A percentile compares a stretch with the other conserved stretches of the same genome.
Evolutionary conservation across 2,797 vertebrate species (phyloP).

Genomic region (Rhabdomys pumilio): DNA sequence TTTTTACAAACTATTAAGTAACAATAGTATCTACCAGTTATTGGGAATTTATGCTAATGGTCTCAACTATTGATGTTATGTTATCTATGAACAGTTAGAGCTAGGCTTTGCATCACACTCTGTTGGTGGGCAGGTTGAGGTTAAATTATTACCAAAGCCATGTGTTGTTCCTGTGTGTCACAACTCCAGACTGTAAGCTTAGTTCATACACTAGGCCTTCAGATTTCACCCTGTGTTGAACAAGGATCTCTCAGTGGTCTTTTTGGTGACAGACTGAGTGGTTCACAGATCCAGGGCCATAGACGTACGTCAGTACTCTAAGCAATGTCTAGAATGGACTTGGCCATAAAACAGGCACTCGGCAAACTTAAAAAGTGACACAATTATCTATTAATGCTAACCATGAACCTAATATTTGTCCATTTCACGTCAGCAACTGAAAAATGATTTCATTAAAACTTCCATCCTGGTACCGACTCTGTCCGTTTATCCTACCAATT

Average conservation of each 20-base stretch:
- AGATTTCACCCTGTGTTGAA: neutral
- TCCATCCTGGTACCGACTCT: neutral
- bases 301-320: neutral
- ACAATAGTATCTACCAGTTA: neutral
- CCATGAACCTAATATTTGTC: neutral
- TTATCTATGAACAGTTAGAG: neutral
- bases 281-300: neutral
- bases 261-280: neutral
- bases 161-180: neutral
- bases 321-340: neutral
- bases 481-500: neutral
- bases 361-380: neutral
- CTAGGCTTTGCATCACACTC: neutral
- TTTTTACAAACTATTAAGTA: slow-evolving; percentile 44
- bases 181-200: neutral
- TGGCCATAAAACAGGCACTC: neutral
- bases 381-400: neutral
- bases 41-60: neutral
- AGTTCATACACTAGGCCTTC: neutral
- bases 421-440: neutral
- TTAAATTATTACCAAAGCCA: neutral
- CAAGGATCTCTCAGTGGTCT: neutral
- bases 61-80: neutral
- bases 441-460: neutral
- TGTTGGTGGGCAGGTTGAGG: neutral